Evolutionary conservation across 1,140 invertebrate genomes (phyloP), one percentile per base, ranked within the genome.

Genomic region (Papilio dardanus): DNA sequence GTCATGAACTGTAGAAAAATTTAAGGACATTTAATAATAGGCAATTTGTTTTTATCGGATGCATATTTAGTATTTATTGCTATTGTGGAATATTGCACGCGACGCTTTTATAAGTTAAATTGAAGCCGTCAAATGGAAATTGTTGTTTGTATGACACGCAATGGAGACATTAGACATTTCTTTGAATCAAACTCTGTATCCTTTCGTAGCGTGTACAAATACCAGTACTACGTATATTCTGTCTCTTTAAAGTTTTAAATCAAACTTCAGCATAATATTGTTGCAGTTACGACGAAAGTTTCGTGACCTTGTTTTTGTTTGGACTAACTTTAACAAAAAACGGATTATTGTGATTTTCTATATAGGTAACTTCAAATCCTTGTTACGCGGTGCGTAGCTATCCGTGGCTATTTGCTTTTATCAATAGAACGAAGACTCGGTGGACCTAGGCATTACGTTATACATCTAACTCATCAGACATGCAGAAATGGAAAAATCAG

Each of bases 111-210:
- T 50, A 58, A 54, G 46, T 73, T 73, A 73, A 73, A 73, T 73
- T 73, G 71, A 73, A 54, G 71, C 46, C 28, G 71, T 16, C 46
- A 73, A 73, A 73, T 73, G 46, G 58, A 73, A 73, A 54, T 73
- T 73, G 71, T 58, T 73, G 46, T 73, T 73, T 73, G 71, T 73
- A 33, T 73, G 16, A 73, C 71, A 73, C 46, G 71, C 71, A 73
- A 73, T 58, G 71, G 42, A 73, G 71, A 73, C 71, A 73, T 73
- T 73, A 73, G 28, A 73, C 54, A 73, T 73, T 73, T 73, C 71
- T 73, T 73, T 73, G 71, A 73, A 73, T 73, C 71, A 35, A 58
- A 50, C 31, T 14, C 30, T 58, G 7, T 58, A 33, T 73, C 33
- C 19, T 7, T 71, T 6, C 31, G 14, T 66, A 28, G 28, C 31